Conservation (phyloP, 2,888 invertebrate genomes). For the Cephus runcator region DNA sequence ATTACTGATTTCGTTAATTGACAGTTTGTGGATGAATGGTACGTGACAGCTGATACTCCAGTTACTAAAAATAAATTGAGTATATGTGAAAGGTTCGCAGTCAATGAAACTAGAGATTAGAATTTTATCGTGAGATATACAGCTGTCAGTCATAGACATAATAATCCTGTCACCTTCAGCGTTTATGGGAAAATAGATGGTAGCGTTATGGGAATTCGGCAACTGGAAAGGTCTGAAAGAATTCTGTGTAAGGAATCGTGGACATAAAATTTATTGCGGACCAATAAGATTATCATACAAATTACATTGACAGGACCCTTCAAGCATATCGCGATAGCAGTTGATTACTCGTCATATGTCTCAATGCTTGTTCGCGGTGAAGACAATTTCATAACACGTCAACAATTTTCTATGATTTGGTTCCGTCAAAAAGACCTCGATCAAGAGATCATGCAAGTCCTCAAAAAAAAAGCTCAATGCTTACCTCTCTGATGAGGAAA, state of each 20-base stretch:
- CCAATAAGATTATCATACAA: background rate
- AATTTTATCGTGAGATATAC: conserved; percentile 29
- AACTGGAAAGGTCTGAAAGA: conserved; percentile 27
- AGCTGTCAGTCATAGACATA: conserved; percentile 19
- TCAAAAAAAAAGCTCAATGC: conserved; percentile 28
- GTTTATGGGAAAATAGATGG: conserved; percentile 23
- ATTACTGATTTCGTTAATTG: background rate
- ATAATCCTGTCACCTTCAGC: conserved; percentile 23
- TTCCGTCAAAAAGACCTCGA: conserved; percentile 34
- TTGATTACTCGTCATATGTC: conserved; percentile 28
- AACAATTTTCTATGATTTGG: conserved; percentile 43
- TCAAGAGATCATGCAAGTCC: conserved; percentile 23
- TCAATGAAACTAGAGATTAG: conserved; percentile 12
- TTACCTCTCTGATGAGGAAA: conserved; percentile 32
- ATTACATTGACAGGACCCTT: conserved; percentile 30
- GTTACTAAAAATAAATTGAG: conserved; percentile 25
- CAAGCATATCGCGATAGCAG: conserved; percentile 28
- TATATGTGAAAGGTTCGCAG: conserved; percentile 30
- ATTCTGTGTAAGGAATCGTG: conserved; percentile 25
- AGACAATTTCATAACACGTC: conserved; percentile 21
- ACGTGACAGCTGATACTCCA: conserved; percentile 28
- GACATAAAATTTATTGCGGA: background rate
- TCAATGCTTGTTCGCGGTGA: conserved; percentile 35
- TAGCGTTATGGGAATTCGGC: conserved; percentile 31
- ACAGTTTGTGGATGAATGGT: conserved; percentile 34